These are phyloP conservation scores for Pedionomus torquatus DNA, from an alignment of 2,113 vertebrate genomes.

Conservation along the genomic window DNA sequence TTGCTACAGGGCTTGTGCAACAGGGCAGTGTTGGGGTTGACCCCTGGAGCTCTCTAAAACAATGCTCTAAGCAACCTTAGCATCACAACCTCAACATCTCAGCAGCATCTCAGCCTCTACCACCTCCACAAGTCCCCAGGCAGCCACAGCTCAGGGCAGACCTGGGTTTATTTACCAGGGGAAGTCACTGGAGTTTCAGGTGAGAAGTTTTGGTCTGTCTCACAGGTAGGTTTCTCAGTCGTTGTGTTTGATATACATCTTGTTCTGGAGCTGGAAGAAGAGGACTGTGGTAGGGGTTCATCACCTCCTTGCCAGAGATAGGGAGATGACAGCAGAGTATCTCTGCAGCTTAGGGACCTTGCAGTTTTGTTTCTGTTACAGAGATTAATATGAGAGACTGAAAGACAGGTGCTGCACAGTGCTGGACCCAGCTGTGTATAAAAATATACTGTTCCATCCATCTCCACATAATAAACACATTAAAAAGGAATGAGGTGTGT, in stretches of 20 bases:
- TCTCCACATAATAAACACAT: conserved; percentile 35
- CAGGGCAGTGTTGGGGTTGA: neutral
- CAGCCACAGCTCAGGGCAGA: neutral
- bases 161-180: neutral
- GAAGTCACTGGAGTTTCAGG: neutral
- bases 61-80: neutral
- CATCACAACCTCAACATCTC: neutral
- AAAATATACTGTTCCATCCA: conserved; percentile 22
- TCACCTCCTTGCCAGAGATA: neutral
- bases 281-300: neutral
- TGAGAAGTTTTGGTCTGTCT: neutral
- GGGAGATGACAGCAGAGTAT: neutral
- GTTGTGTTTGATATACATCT: neutral
- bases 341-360: neutral
- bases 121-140: neutral
- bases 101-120: neutral
- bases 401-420: neutral
- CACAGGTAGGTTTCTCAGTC: neutral
- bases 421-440: neutral
- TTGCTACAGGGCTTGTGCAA: neutral
- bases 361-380: neutral
- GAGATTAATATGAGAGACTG: neutral
- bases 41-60: neutral
- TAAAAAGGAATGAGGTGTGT: conserved; percentile 19
- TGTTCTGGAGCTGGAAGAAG: neutral